Base-by-base conservation (phyloP, 1,140 invertebrate genomes). In the Diabrotica virgifera region DNA sequence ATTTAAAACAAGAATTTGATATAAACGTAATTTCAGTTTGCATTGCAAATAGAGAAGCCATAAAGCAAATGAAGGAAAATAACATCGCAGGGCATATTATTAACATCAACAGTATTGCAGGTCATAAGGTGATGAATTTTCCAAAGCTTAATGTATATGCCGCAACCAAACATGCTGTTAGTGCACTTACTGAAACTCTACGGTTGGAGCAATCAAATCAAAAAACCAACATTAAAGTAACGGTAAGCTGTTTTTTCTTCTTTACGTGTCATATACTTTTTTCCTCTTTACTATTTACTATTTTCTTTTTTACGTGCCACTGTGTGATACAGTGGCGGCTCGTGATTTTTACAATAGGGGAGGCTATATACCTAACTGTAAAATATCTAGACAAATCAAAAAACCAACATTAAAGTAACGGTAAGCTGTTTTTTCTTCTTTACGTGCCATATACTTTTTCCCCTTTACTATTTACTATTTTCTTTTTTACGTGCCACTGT, bases 41-140 rank as follows among this genome's bases (percentile, higher is more conserved):
- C 59, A 54, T 62, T 10, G 61, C 61, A 5, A 62, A 24, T 12
- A 53, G 53, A n/a, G 65, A 66, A 58, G 80, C 84, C 10, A 77
- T 88, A 0, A 80, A 80, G 63, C 77, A 83, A 5, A 88, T 90
- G 86, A 79, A 77, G 60, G 80, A 83, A 67, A 77, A 81, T 36
- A 73, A 78, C 11, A 78, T 86, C 7, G 81, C 87, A 65, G 89
- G 89, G 2, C 87, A 90, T 68, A 84, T 89, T 63, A 83, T 89
- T 57, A 82, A 87, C 62, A 80, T 89, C 40, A 87, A 85, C 46
- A 84, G 82, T 70, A 60, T 81, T 13, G 57, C 70, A 50, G 82
- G 81, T 7, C 82, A 83, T 52, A 68, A 72, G 60, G 70, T 82
- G 0, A 65, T 70, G 36, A 37, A 68, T 6, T 13, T 59, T 12